Evolutionary conservation across 1,140 invertebrate genomes (phyloP).

Genomic region (Bilobella aurantiaca): DNA sequence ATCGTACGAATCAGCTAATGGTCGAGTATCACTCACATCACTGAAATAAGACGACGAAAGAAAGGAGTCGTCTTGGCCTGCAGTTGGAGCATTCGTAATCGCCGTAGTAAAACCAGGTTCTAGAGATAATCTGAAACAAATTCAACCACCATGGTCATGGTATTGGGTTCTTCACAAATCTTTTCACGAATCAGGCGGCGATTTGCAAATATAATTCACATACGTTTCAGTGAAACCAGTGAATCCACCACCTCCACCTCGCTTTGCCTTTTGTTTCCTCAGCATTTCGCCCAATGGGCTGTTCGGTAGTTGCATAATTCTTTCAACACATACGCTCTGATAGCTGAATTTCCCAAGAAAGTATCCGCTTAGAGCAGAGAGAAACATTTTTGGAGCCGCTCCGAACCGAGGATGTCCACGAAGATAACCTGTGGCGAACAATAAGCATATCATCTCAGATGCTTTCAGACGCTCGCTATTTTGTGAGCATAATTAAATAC

Average conservation of each 20-base stretch:
- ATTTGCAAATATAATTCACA: no score
- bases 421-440: conserved; percentile 41
- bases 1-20: conserved; percentile 14
- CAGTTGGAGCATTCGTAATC: not conserved
- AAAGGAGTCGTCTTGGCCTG: conserved; percentile 15
- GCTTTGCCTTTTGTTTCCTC: conserved; percentile 40
- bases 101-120: conserved; percentile 7
- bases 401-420: conserved; percentile 51
- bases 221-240: conserved; percentile 38
- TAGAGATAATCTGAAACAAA: conserved; percentile 18
- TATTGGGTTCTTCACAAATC: no score
- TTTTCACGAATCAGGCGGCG: no score
- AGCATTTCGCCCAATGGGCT: conserved; percentile 50
- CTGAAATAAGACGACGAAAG: conserved; percentile 24
- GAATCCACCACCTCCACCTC: conserved; percentile 1
- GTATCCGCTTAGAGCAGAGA: conserved; percentile 56
- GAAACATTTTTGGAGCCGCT: conserved; percentile 52
- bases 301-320: conserved; percentile 58
- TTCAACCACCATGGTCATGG: no score
- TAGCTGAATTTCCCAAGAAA: conserved; percentile 65
- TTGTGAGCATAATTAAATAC: no score
- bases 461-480: no score
- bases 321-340: conserved; percentile 58
- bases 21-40: conserved; percentile 31
- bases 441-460: no score